Percentiles rank a stretch among this genome's conserved stretches.
phyloP scores from a whole-genome alignment of 1,140 invertebrate genomes.

The Zaprionus vittiger region DNA sequence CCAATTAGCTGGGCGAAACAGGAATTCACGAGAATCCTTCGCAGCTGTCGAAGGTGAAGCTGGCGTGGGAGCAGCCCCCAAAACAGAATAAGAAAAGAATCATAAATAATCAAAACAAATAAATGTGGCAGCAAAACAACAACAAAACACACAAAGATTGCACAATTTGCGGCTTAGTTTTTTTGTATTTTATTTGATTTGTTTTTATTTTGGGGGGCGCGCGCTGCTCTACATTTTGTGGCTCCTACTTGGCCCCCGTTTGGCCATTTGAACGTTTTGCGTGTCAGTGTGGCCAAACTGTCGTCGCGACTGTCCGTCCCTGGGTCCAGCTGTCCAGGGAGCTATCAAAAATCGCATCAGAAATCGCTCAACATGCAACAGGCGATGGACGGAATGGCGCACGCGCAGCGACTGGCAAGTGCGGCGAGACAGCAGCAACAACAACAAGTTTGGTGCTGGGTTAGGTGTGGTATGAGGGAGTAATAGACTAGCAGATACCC shows the following conservation, averaged over 20 bases:
- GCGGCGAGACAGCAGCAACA: constrained; percentile 21
- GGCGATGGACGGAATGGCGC: constrained; percentile 51
- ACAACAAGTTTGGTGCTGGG: constrained; percentile 3
- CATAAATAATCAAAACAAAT: constrained; percentile 5
- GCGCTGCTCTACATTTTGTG: constrained; percentile 60
- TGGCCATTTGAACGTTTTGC: constrained; percentile 1
- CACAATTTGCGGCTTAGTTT: constrained; percentile 15
- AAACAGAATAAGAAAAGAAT: constrained; percentile 5
- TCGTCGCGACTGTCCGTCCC: constrained; percentile 17
- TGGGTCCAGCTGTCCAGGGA: constrained; percentile 29
- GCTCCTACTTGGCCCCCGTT: constrained; percentile 10
- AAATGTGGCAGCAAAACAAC: not conserved
- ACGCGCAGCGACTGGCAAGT: constrained; percentile 67
- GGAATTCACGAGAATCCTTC: constrained; percentile 64
- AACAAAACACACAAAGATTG: constrained; percentile 31
- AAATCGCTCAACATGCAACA: constrained; percentile 68
- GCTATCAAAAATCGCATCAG: constrained; percentile 55
- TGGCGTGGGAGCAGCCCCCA: not conserved
- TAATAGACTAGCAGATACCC: constrained; percentile 3
- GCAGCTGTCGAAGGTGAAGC: constrained; percentile 31
- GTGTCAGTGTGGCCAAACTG: constrained; percentile 50
- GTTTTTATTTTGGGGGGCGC: constrained; percentile 21
- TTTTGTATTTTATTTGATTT: constrained; percentile 16
- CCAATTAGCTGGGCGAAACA: constrained; percentile 65
- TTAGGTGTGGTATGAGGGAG: not conserved